Percentiles rank a stretch among this genome's conserved stretches.
These are phyloP conservation scores for Hybognathus amarus DNA, from an alignment of 2,797 vertebrate genomes.

Conservation along the genomic window DNA sequence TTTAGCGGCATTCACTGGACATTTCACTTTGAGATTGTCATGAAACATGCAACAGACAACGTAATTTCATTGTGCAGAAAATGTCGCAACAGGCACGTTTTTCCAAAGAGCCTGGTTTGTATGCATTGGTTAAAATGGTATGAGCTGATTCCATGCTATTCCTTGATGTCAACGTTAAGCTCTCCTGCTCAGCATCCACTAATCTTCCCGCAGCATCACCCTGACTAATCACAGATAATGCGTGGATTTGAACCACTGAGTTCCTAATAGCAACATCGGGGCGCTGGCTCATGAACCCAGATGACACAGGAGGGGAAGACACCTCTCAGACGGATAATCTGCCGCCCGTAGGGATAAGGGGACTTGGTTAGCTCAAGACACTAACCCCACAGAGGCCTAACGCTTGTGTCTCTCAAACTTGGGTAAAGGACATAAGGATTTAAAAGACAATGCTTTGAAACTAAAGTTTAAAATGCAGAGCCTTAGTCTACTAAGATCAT, in stretches of 20 bases:
- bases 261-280: slow-evolving; percentile 73
- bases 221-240: slow-evolving; percentile 76
- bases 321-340: slow-evolving; percentile 40
- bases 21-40: not conserved
- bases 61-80: not conserved
- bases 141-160: slow-evolving; percentile 5
- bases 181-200: slow-evolving; percentile 51
- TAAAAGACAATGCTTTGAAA: not conserved
- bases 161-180: slow-evolving; percentile 18
- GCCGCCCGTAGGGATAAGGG: not conserved
- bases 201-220: slow-evolving; percentile 60
- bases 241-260: slow-evolving; percentile 68
- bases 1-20: not conserved
- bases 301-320: slow-evolving; percentile 55
- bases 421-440: not conserved
- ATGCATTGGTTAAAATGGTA: not conserved
- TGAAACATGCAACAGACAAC: not conserved
- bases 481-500: not conserved
- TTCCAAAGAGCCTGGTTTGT: not conserved
- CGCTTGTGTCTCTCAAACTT: not conserved
- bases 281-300: slow-evolving; percentile 61
- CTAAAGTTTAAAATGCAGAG: not conserved
- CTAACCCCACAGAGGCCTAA: slow-evolving; percentile 2
- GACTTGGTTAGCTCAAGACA: slow-evolving; percentile 16
- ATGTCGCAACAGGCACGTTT: not conserved